phyloP scores from a whole-genome alignment of 2,888 invertebrate species.

The Germaria angustata region DNA sequence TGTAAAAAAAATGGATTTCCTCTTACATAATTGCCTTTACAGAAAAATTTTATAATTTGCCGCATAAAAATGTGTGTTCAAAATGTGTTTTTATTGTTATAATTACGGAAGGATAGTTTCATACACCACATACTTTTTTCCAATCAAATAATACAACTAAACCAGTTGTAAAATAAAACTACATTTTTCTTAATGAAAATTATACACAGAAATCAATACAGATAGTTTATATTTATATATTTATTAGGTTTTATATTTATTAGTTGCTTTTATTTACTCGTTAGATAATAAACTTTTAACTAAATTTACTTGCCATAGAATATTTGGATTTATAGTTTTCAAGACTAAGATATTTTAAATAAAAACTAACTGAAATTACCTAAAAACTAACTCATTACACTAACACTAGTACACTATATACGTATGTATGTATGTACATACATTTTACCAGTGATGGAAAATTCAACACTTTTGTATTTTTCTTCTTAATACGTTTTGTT shows the following conservation, averaged over 20 bases:
- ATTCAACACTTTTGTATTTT: neutral
- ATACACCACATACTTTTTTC: slow-evolving; percentile 1
- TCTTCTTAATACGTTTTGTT: too few relatives aligned
- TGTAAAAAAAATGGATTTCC: neutral
- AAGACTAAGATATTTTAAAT: neutral
- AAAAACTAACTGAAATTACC: slow-evolving; percentile 13
- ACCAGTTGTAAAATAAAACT: neutral
- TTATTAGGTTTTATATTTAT: neutral
- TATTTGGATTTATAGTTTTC: slow-evolving; percentile 4
- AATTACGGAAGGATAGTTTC: slow-evolving; percentile 56
- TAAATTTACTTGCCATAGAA: neutral
- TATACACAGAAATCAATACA: neutral
- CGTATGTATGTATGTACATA: too few relatives aligned
- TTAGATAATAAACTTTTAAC: neutral
- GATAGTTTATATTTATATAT: neutral
- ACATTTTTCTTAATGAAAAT: neutral
- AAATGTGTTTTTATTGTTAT: neutral
- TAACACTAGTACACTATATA: neutral
- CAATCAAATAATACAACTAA: slow-evolving; percentile 2
- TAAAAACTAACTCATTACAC: slow-evolving; percentile 13
- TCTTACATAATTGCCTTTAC: neutral
- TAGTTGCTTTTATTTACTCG: neutral
- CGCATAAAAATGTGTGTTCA: neutral
- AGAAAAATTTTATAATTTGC: neutral
- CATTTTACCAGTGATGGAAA: neutral